Percentiles rank a stretch among this genome's conserved stretches.
These are phyloP conservation scores for Rhinoraja longicauda DNA, from an alignment of 2,797 vertebrate species.

Conservation along the genomic window DNA sequence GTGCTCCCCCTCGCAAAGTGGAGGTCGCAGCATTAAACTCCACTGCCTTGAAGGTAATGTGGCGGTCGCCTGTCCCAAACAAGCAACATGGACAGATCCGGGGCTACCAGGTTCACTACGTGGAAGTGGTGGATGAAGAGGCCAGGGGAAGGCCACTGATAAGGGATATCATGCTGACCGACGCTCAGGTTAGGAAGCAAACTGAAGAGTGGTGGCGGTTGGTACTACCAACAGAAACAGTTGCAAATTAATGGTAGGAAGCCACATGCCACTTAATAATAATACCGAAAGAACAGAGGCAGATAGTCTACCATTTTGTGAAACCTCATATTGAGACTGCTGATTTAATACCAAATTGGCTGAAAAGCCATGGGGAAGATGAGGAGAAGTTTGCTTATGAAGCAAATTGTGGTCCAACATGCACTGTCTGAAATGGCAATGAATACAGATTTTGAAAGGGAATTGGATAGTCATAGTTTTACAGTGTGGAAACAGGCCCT, in stretches of 20 bases:
- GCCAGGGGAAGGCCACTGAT: constrained; percentile 85
- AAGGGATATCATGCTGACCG: constrained; percentile 93
- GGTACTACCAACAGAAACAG: not conserved
- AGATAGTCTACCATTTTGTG: not conserved
- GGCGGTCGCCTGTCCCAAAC: constrained; percentile 82
- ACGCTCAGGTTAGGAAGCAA: constrained; percentile 78
- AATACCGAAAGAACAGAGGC: not conserved
- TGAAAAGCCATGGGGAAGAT: not conserved
- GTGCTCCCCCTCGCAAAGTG: constrained; percentile 86
- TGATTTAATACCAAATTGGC: not conserved
- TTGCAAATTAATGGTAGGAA: not conserved
- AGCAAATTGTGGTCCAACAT: not conserved
- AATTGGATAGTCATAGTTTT: not conserved
- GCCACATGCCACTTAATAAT: not conserved
- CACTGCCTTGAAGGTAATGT: constrained; percentile 87
- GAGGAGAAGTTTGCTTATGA: not conserved
- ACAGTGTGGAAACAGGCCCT: too few relatives aligned
- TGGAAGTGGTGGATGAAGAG: constrained; percentile 88
- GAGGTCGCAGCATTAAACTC: constrained; percentile 94
- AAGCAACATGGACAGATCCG: constrained; percentile 95
- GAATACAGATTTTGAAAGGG: not conserved
- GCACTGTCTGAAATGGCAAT: not conserved
- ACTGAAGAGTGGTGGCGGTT: too few relatives aligned
- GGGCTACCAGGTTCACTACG: constrained; percentile 96
- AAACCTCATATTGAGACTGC: not conserved